Evolutionary conservation across 2,797 vertebrate species (phyloP).

Genomic region (Bradypodion pumilum): DNA sequence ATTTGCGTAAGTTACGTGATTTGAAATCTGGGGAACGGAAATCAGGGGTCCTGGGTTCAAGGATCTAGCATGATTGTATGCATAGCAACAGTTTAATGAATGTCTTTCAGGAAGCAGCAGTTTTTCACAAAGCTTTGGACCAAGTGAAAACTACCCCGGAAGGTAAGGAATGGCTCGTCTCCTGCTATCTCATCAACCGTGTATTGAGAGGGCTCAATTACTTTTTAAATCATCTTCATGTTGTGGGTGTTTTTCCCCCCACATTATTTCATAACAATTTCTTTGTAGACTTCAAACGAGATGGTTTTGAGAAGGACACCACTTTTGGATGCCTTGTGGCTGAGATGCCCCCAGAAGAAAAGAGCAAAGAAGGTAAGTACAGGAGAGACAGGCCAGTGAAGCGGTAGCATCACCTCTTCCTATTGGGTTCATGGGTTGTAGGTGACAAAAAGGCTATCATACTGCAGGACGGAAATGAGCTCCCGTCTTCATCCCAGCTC

Average conservation of each 20-base stretch:
- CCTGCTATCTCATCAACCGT: no score
- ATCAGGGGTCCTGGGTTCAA: background rate
- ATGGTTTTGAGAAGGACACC: conserved; percentile 81
- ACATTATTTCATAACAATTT: background rate
- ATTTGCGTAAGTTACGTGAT: no score
- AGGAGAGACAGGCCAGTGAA: background rate
- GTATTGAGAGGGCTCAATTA: no score
- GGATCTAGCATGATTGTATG: accelerated
- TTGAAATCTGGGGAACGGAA: background rate
- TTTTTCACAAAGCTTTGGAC: background rate
- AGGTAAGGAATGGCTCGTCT: background rate
- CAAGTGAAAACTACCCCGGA: conserved; percentile 12
- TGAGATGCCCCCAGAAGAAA: conserved; percentile 75
- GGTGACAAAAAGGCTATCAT: no score
- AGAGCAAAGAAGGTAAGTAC: conserved; percentile 74
- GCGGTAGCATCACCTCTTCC: background rate
- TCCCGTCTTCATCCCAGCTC: no score
- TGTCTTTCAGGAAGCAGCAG: conserved; percentile 17
- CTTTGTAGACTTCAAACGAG: conserved; percentile 75
- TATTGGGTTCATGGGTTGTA: background rate
- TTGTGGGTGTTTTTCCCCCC: no score
- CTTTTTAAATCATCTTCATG: no score
- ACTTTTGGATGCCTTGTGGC: conserved; percentile 82
- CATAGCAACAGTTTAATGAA: no score
- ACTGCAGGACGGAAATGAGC: no score